Conservation (phyloP, 1,140 invertebrate species). For the Apis mellifera region Amel_HAv3.1 CM009932.2:8079001-8079500, state of each 20-base stretch:
- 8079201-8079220: slow-evolving; percentile 8
- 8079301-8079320: slow-evolving; percentile 35
- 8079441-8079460: too few relatives aligned
- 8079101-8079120: slow-evolving; percentile 79
- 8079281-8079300: slow-evolving; percentile 23
- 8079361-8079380: slow-evolving; percentile 5
- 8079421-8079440: neutral
- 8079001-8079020: slow-evolving; percentile 63
- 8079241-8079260: slow-evolving; percentile 41
- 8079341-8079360: slow-evolving; percentile 18
- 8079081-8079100: slow-evolving; percentile 79
- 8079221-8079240: slow-evolving; percentile 4
- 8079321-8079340: slow-evolving; percentile 20
- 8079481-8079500: too few relatives aligned
- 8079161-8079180: slow-evolving; percentile 76
- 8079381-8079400: neutral
- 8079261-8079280: slow-evolving; percentile 9
- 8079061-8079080: slow-evolving; percentile 81
- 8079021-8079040: slow-evolving; percentile 79
- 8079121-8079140: slow-evolving; percentile 68
- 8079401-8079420: neutral
- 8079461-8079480: too few relatives aligned
- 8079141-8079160: slow-evolving; percentile 78
- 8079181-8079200: slow-evolving; percentile 49
- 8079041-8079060: slow-evolving; percentile 75